Percentiles rank a stretch among this genome's conserved stretches.
These are phyloP conservation scores for Brachypteracias leptosomus DNA, from an alignment of 2,113 vertebrate species.

Conservation along the genomic window DNA sequence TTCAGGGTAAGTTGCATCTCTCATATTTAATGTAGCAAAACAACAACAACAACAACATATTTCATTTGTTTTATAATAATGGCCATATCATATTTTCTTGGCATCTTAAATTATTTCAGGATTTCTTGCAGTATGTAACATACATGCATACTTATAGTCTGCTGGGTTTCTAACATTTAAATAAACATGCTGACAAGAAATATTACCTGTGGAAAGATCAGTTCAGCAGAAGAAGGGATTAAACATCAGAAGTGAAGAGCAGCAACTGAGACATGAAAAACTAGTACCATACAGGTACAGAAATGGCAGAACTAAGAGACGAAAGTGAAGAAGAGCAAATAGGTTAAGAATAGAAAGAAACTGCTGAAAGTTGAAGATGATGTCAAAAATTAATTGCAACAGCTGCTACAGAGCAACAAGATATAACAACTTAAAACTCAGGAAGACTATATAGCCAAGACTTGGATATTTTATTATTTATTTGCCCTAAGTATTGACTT, in stretches of 20 bases:
- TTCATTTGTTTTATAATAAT: background rate
- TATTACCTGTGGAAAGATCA: background rate
- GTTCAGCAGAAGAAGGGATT: background rate
- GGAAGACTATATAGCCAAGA: background rate
- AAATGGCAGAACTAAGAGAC: background rate
- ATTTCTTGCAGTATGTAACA: background rate
- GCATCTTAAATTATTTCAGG: background rate
- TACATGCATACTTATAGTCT: background rate
- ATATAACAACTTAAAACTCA: background rate
- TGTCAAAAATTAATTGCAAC: background rate
- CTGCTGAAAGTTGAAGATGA: background rate
- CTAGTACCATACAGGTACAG: background rate
- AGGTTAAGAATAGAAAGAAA: background rate
- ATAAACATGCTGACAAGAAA: background rate
- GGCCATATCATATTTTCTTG: background rate
- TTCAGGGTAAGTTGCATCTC: background rate
- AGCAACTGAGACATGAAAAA: background rate
- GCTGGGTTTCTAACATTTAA: background rate
- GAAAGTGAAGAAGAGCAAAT: background rate
- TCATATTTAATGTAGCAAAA: background rate
- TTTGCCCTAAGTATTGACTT: too few relatives aligned
- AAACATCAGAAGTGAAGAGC: background rate
- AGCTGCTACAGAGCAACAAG: background rate
- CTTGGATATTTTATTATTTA: background rate
- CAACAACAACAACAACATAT: background rate